Percentiles rank a stretch among this genome's conserved stretches.
Evolutionary conservation across 2,113 vertebrate species (phyloP).

Genomic region (Gobio gobio): DNA sequence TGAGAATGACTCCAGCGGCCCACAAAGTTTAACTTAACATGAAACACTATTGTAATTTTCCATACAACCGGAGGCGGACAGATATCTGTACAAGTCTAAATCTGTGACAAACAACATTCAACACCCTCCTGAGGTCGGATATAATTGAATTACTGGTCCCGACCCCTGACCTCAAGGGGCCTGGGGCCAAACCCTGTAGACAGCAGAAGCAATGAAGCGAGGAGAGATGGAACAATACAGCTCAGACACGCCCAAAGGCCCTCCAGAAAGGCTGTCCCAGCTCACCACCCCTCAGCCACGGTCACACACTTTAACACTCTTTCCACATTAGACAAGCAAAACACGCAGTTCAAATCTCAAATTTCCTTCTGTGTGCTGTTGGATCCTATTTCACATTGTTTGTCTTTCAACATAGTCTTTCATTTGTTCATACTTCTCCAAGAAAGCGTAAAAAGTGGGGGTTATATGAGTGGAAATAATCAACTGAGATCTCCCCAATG

Average conservation of each 20-base stretch:
- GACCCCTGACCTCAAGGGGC: conserved; percentile 61
- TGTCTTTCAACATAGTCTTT: background rate
- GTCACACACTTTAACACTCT: conserved; percentile 6
- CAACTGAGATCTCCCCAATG: background rate
- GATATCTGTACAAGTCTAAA: background rate
- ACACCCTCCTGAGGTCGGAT: conserved; percentile 42
- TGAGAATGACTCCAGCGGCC: background rate
- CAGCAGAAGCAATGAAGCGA: conserved; percentile 52
- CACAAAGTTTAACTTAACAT: background rate
- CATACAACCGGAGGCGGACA: background rate
- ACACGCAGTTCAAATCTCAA: background rate
- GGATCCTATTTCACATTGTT: conserved; percentile 8
- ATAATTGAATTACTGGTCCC: conserved; percentile 68
- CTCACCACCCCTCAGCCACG: background rate
- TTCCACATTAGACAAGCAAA: background rate
- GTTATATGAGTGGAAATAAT: background rate
- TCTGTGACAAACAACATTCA: background rate
- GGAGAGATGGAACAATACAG: conserved; percentile 44
- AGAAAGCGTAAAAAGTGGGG: background rate
- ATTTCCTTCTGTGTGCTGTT: background rate
- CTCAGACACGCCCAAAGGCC: conserved; percentile 26
- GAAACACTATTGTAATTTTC: background rate
- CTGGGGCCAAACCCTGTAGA: conserved; percentile 60
- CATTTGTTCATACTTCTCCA: background rate
- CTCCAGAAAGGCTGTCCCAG: background rate